Evolutionary conservation across 2,888 invertebrate genomes (phyloP), one percentile per base, ranked within the genome.

Genomic region (Lapara coniferarum): DNA sequence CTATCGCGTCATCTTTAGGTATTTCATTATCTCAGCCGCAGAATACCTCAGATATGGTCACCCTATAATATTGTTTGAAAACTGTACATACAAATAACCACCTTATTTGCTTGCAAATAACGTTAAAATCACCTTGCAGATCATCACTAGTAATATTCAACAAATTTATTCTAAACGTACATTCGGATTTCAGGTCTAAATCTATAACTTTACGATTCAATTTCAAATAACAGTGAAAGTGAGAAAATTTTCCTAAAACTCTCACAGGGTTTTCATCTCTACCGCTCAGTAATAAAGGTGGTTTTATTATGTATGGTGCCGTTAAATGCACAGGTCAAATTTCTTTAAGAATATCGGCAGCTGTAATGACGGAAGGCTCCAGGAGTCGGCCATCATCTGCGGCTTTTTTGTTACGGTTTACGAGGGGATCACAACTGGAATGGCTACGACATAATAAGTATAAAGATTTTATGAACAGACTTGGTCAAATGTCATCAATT

Each of bases 291-390:
- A 5, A 14, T 63, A 63, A 13, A 46, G 49, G 13, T 49, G 49
- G 12, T 49, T 46, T 63, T 63, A 19, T 49, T 13, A n/a, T 63
- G 13, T 49, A 10, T 49, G 5, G 44, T 46, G 19, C 13, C 19
- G 46, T 63, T 19, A 46, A 66, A 66, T 69, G 69, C 52, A 58
- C 14, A 57, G 57, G 49, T 58, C 66, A 66, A 69, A 69, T 69
- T 69, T 69, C 69, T 69, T 58, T 69, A 69, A 66, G 66, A 69
- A 66, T 69, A 69, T 69, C 66, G 66, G 56, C 66, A 56, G 66
- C 66, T 49, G 52, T 69, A 69, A 66, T 66, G 66, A 57, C 10
- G 25, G 16, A 44, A 30, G 19, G 66, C 52, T 66, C 58, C 19
- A 66, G 52, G 66, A 69, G 66, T 49, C 30, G 59, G n/a, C 30